Percentiles rank a stretch among this genome's conserved stretches.
Evolutionary conservation across 2,888 invertebrate genomes (phyloP).

Genomic region (Gonocerus acuteangulatus): DNA sequence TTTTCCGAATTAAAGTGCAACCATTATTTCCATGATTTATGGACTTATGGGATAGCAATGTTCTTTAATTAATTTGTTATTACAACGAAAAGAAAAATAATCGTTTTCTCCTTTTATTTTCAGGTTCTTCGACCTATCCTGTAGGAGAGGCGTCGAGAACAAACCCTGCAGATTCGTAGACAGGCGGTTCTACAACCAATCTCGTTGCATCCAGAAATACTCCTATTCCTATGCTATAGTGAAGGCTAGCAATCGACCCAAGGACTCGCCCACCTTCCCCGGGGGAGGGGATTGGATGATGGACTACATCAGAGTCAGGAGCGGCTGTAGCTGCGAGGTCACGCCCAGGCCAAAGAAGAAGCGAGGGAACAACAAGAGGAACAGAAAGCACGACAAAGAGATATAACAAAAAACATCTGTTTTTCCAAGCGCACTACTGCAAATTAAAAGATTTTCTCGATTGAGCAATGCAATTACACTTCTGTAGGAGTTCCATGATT

Average conservation of each 20-base stretch:
- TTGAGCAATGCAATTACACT: no score
- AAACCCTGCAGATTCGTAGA: constrained; percentile 69
- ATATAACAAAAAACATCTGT: no score
- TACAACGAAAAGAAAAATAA: no score
- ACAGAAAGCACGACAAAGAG: neutral
- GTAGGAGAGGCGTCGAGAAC: constrained; percentile 60
- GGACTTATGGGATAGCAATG: no score
- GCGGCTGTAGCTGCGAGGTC: constrained; percentile 78
- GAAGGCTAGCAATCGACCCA: constrained; percentile 48
- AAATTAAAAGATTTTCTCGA: no score
- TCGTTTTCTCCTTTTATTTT: no score
- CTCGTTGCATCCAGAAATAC: constrained; percentile 74
- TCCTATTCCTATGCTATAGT: constrained; percentile 78
- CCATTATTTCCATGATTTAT: no score
- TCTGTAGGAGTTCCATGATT: no score
- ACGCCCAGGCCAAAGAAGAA: constrained; percentile 52
- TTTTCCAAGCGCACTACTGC: no score
- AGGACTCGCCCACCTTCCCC: constrained; percentile 24
- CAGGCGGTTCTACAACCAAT: constrained; percentile 58
- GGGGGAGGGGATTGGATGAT: constrained; percentile 54
- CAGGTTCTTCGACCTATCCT: constrained; percentile 69
- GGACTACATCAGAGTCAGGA: constrained; percentile 73
- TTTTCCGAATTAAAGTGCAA: no score
- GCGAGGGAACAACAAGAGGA: constrained; percentile 32
- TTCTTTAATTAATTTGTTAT: no score